Base-by-base conservation (phyloP, 2,797 vertebrate genomes). In the Gymnodraco acuticeps region DNA sequence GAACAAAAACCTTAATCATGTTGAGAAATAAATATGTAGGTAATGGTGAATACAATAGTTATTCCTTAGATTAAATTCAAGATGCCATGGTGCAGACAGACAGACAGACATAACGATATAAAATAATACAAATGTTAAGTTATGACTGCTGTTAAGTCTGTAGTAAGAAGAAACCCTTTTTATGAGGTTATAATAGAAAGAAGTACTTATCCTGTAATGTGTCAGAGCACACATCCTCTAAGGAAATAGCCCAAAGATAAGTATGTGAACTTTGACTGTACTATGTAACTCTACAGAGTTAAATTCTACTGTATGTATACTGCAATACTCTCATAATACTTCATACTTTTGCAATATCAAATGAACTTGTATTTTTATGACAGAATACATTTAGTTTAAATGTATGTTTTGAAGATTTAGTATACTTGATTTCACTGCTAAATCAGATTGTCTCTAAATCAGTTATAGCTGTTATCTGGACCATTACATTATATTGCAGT, bases 401-500 rank as follows among this genome's bases (percentile, higher is more conserved):
- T 5, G 2, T 14, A 56, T 43, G 11, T 60, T 71, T 61, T 23
- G 46, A 46, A 41, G 0, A 70, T 41, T 12, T 46, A 20, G 54
- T 3, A 33, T 33, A 48, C 12, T 12, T n/a, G 3, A 38, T 42
- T 23, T 19, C 1, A 0, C 14, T 43, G 19, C 16, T 53, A 56
- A 54, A 68, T 73, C 33, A 50, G 16, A 61, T 31, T 15, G 31
- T 41, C 15, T 58, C 6, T 0, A 59, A 38, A 73, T 60, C 23
- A 50, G 31, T 56, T 61, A 31, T 20, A 50, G 51, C 46, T 45
- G 47, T 70, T 73, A 65, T 70, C 38, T 73, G 66, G 58, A 48
- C 52, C 38, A 73, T 81, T 80, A 73, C 78, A 72, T 65, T 65
- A 69, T 38, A 83, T 31, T 78, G 43, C 33, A 45, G 38, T 8